Conservation (phyloP, 2,888 invertebrate genomes). For the Herminia tarsipennalis region DNA sequence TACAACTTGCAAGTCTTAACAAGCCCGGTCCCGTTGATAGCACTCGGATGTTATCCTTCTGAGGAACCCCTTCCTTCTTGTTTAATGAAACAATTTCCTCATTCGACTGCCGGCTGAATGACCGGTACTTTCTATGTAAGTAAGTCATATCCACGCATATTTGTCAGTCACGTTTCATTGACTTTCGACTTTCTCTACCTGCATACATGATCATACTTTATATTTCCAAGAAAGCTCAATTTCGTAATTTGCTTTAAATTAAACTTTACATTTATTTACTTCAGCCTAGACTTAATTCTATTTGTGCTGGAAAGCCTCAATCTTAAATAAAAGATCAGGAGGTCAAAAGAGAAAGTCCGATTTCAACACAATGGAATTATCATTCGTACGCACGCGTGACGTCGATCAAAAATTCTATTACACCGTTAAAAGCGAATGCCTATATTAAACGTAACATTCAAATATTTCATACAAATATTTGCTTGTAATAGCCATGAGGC, state of each 20-base stretch:
- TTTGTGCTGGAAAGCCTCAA: constrained; percentile 34
- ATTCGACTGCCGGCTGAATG: constrained; percentile 21
- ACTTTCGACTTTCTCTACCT: constrained; percentile 27
- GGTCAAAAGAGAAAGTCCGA: constrained; percentile 53
- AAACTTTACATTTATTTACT: neutral
- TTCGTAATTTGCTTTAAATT: neutral
- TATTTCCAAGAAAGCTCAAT: neutral
- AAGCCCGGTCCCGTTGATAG: constrained; percentile 1
- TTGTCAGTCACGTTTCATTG: constrained; percentile 18
- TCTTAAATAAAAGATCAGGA: constrained; percentile 31
- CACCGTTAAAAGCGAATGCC: constrained; percentile 10
- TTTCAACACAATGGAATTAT: constrained; percentile 40
- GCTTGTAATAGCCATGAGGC: constrained; percentile 26
- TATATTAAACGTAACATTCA: constrained; percentile 13
- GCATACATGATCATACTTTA: neutral
- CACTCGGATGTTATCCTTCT: constrained; percentile 7
- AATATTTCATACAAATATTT: constrained; percentile 36
- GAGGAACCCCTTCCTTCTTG: constrained; percentile 23
- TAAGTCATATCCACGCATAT: constrained; percentile 23
- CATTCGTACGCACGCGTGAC: constrained; percentile 25
- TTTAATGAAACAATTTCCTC: constrained; percentile 35
- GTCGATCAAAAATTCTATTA: constrained; percentile 12
- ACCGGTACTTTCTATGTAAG: constrained; percentile 22
- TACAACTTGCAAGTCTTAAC: constrained; percentile 11
- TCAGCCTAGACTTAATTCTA: constrained; percentile 1